Evolutionary conservation across 2,888 invertebrate genomes (phyloP), one percentile per base, ranked within the genome.

Genomic region (Phania funesta): DNA sequence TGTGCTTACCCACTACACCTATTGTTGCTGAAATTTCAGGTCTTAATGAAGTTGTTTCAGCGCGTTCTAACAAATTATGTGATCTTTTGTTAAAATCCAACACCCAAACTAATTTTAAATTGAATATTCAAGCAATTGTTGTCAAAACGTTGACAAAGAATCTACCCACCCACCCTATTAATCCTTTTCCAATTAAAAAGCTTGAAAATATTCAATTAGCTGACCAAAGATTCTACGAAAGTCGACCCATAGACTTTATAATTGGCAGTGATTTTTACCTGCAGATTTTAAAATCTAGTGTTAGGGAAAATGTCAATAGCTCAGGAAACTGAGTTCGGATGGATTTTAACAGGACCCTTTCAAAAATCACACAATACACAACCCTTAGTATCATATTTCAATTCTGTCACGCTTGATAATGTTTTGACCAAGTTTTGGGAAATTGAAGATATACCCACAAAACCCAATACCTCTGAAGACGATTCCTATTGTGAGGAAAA

Each of bases 291-390:
- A 56, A 16, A 29, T 26, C 52, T 52, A 24, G 50, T 2, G 50
- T 50, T 35, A 35, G 9, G 3, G 1, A 29, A 18, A 5, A 46
- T 46, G 1, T 6, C 48, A 2, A 20, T 46, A 4, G 62, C 46
- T 46, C 46, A 64, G 24, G 62, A 64, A 9, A 64, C 62, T 1
- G 38, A 64, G 5, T 46, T 64, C 29, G 46, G 62, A 3, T 64
- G 62, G 62, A 64, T 64, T 16, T 64, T 64, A 13, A 64, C 44
- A 1, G 62, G 62, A 16, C 46, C 46, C 11, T n/a, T 62, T 13
- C 24, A 62, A 18, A 22, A 62, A 0, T 0, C 22, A 7, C 11
- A 26, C 22, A 13, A 20, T 6, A 18, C 18, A 8, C 46, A n/a
- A n/a, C n/a, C 8, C 18, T 20, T 46, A 18, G 16, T n/a, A 20